phyloP scores from a whole-genome alignment of 2,888 invertebrate species.

The Artemia sp. region DNA sequence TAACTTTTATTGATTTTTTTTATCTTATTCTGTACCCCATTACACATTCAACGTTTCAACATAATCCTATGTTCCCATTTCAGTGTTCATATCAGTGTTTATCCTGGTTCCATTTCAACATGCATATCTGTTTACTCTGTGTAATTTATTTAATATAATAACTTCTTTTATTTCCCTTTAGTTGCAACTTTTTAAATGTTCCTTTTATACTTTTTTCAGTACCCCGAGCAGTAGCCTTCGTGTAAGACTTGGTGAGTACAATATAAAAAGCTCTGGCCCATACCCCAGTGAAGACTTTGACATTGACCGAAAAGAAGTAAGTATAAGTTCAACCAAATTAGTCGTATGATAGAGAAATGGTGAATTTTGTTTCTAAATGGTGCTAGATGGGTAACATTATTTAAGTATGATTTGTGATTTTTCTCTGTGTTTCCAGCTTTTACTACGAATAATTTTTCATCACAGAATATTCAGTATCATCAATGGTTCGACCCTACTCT shows the following conservation, averaged over 20 bases:
- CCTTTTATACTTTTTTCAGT: slow-evolving; percentile 36
- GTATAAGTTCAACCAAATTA: slow-evolving; percentile 16
- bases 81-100: too few relatives aligned
- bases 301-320: slow-evolving; percentile 67
- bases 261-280: slow-evolving; percentile 55
- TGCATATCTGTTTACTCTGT: too few relatives aligned
- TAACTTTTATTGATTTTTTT: slow-evolving; percentile 17
- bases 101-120: too few relatives aligned
- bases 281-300: slow-evolving; percentile 70
- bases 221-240: slow-evolving; percentile 72
- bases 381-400: too few relatives aligned
- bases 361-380: too few relatives aligned
- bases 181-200: slow-evolving; percentile 1
- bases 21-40: slow-evolving; percentile 16
- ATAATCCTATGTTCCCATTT: background rate
- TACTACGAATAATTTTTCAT: too few relatives aligned
- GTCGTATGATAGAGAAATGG: too few relatives aligned
- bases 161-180: slow-evolving; percentile 12
- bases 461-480: too few relatives aligned
- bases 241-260: slow-evolving; percentile 80
- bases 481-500: too few relatives aligned
- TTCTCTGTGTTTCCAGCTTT: too few relatives aligned
- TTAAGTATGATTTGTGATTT: too few relatives aligned
- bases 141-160: too few relatives aligned
- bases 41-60: background rate